Conservation (phyloP, 1,140 invertebrate species). For the Augochlora pura region DNA sequence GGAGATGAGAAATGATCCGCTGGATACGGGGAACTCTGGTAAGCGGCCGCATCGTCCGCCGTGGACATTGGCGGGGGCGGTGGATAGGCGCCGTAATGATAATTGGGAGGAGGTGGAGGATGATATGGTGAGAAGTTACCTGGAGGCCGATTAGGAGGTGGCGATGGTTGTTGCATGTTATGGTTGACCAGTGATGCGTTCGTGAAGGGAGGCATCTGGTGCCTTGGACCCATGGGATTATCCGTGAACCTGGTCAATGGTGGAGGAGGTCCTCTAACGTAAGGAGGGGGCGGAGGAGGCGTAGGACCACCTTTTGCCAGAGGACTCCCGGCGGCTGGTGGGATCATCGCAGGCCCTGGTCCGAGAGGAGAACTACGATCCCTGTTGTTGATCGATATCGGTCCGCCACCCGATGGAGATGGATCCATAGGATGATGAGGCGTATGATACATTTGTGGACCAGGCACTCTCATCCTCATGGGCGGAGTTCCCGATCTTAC, state of each 20-base stretch:
- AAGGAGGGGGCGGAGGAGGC: slow-evolving; percentile 75
- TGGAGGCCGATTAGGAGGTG: slow-evolving; percentile 69
- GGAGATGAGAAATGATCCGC: slow-evolving; percentile 75
- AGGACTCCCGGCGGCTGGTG: slow-evolving; percentile 74
- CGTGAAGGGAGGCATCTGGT: slow-evolving; percentile 75
- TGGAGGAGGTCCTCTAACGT: slow-evolving; percentile 68
- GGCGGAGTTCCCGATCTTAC: slow-evolving; percentile 76
- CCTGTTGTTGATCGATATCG: slow-evolving; percentile 77
- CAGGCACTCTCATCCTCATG: slow-evolving; percentile 76
- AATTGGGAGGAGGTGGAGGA: slow-evolving; percentile 77
- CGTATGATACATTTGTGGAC: slow-evolving; percentile 78
- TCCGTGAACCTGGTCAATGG: slow-evolving; percentile 70
- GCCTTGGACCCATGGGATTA: slow-evolving; percentile 71
- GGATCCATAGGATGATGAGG: slow-evolving; percentile 81
- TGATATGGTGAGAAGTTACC: slow-evolving; percentile 79
- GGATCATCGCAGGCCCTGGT: slow-evolving; percentile 71
- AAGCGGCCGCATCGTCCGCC: slow-evolving; percentile 75
- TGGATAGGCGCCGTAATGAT: slow-evolving; percentile 80
- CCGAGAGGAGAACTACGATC: slow-evolving; percentile 75
- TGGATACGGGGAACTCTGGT: slow-evolving; percentile 74
- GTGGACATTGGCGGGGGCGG: slow-evolving; percentile 76
- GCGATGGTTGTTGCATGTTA: slow-evolving; percentile 75
- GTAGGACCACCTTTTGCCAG: slow-evolving; percentile 75
- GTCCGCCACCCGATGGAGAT: slow-evolving; percentile 81
- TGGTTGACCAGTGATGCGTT: slow-evolving; percentile 66